Evolutionary conservation across 2,888 invertebrate genomes (phyloP), one percentile per base, ranked within the genome.

Genomic region (Callimorpha dominula): DNA sequence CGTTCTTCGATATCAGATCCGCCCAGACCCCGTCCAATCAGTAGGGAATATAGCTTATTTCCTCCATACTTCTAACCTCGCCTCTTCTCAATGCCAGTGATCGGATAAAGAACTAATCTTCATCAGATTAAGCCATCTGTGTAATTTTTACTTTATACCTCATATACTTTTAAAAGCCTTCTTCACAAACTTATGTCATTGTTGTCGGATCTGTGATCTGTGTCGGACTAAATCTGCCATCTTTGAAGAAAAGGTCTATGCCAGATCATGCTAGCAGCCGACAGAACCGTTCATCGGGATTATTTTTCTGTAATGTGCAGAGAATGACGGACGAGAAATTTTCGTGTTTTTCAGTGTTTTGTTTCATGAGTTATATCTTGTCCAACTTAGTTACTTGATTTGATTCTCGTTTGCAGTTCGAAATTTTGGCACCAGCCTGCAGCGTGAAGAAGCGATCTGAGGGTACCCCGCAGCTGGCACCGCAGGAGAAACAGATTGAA

Each of bases 401-500:
- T 31, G 43, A 46, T 46, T 46, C 0, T 40, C 8, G 14, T 20
- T 72, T 79, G 6, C 84, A 95, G 95, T 95, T 92, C 76, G 86
- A 93, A 84, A 94, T 94, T 82, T 82, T 95, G 82, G 94, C 94
- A 20, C 94, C 95, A 15, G 87, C 89, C 87, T 95, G 95, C 92
- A 96, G 97, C 81, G 96, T 97, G 75, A 96, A 97, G 31, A 98
- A 97, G 88, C 96, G 97, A 9, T 97, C 97, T 68, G 97, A 97
- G 70, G 97, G 97, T 14, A 96, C 96, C 71, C 96, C 97, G 8
- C 96, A 97, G 87, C 92, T 97, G 62, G 96, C 96, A 6, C 97
- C 96, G 71, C 97, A 97, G 82, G 95, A 96, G 87, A 96, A 96
- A 82, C 96, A 97, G 82, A 96, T 97, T 14, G 91, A 92, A 8